Conservation (phyloP, 2,113 vertebrate species). For the Campylomormyrus tamandua region DNA sequence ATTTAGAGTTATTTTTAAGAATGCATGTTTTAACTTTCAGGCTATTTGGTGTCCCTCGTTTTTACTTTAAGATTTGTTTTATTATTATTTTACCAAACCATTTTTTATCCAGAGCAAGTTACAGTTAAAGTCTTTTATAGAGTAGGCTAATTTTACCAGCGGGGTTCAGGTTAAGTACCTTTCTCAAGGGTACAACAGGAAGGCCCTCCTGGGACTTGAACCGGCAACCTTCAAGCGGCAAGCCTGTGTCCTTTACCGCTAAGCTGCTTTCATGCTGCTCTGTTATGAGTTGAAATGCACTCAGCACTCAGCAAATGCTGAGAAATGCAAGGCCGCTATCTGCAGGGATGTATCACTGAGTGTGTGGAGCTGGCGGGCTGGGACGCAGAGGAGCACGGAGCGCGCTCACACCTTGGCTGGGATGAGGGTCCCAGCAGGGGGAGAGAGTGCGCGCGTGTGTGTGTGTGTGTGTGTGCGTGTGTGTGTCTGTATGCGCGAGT, state of each 20-base stretch:
- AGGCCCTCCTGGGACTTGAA: neutral
- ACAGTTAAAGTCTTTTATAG: neutral
- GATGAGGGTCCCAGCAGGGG: conserved; percentile 37
- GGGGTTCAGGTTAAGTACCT: conserved; percentile 2
- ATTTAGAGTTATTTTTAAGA: neutral
- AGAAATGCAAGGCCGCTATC: neutral
- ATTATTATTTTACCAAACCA: neutral
- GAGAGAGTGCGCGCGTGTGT: conserved; percentile 23
- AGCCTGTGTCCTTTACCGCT: neutral
- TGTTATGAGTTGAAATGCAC: neutral
- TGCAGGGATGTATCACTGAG: neutral
- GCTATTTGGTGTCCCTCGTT: neutral
- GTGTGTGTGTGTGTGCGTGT: conserved; percentile 34
- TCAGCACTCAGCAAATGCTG: neutral
- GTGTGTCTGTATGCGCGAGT: conserved; percentile 22
- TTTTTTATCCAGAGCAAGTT: neutral
- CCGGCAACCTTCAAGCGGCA: neutral
- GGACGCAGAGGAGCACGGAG: conserved; percentile 24
- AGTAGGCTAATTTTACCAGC: neutral
- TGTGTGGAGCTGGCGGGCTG: neutral
- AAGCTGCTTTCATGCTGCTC: neutral
- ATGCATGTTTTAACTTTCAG: neutral
- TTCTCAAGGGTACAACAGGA: neutral
- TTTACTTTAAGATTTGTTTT: neutral
- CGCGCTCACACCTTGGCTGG: conserved; percentile 56